Evolutionary conservation across 2,888 invertebrate genomes (phyloP).

Genomic region (Parochlus steinenii): DNA sequence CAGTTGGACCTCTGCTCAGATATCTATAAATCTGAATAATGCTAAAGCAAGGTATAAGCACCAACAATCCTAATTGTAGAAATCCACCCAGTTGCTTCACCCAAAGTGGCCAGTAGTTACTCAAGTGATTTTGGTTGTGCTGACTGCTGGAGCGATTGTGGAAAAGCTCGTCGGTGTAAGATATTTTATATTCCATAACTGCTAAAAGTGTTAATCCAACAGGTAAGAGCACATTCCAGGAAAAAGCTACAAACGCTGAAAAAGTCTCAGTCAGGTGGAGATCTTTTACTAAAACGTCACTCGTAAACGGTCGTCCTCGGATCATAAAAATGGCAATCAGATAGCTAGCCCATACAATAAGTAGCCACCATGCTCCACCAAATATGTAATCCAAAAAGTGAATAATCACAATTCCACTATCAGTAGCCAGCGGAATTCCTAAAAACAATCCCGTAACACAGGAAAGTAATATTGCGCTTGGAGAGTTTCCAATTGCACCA

Average conservation of each 20-base stretch:
- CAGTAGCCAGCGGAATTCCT: constrained; percentile 75
- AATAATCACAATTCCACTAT: constrained; percentile 64
- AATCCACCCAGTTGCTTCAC: constrained; percentile 58
- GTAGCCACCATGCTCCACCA: constrained; percentile 77
- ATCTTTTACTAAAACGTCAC: constrained; percentile 32
- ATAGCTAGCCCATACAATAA: constrained; percentile 57
- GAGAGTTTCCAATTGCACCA: constrained; percentile 57
- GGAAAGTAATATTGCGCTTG: constrained; percentile 53
- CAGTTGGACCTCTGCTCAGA: constrained; percentile 65
- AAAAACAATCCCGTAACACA: constrained; percentile 67
- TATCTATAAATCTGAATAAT: constrained; percentile 52
- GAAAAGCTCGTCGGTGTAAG: constrained; percentile 49
- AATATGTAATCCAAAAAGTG: constrained; percentile 74
- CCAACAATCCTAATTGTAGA: constrained; percentile 57
- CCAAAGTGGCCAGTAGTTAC: constrained; percentile 60
- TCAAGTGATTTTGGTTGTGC: neutral
- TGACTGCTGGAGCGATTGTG: constrained; percentile 45
- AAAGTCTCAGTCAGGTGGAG: constrained; percentile 34
- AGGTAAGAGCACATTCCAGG: constrained; percentile 77
- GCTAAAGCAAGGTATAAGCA: constrained; percentile 44
- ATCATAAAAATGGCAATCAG: constrained; percentile 73
- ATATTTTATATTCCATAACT: constrained; percentile 52
- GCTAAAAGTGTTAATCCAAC: constrained; percentile 59
- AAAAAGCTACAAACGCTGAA: constrained; percentile 54
- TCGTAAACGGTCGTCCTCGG: constrained; percentile 70